phyloP scores from a whole-genome alignment of 2,888 invertebrate species.

The Plebejus argus region DNA sequence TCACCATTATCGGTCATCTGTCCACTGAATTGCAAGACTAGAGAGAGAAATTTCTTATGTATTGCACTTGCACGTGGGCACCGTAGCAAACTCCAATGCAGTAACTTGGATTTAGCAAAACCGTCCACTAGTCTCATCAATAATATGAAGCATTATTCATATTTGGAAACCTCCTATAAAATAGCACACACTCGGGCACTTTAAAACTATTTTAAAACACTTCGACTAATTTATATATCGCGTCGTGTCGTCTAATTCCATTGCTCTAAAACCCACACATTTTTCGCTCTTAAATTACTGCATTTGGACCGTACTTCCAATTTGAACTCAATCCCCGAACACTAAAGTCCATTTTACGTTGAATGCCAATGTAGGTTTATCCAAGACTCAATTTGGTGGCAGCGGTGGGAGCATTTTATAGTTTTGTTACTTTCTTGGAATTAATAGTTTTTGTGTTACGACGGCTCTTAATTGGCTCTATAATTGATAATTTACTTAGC shows the following conservation, averaged over 20 bases:
- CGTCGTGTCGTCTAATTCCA: conserved; percentile 24
- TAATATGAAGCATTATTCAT: background rate
- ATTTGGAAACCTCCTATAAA: background rate
- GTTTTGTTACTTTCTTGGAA: conserved; percentile 19
- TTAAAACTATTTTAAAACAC: background rate
- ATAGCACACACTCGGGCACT: background rate
- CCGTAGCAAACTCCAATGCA: too few species aligned
- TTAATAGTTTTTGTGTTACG: conserved; percentile 19
- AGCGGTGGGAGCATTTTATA: conserved; percentile 16
- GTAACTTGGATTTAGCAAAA: too few species aligned
- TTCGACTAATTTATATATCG: conserved; percentile 18
- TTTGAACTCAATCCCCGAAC: background rate
- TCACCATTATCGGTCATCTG: too few species aligned
- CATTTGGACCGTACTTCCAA: background rate
- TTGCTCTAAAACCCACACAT: conserved; percentile 47
- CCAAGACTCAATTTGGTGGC: conserved; percentile 27
- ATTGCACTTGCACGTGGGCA: too few species aligned
- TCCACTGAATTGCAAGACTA: too few species aligned
- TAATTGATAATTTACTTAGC: background rate
- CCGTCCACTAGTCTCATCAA: background rate
- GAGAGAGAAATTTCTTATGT: too few species aligned
- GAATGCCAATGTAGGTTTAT: conserved; percentile 14
- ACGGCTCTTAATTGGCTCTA: background rate
- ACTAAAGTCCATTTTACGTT: background rate
- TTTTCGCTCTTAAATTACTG: conserved; percentile 41